Evolutionary conservation across 2,113 vertebrate genomes (phyloP), one percentile per base, ranked within the genome.

Genomic region (Lycaon pictus): DNA sequence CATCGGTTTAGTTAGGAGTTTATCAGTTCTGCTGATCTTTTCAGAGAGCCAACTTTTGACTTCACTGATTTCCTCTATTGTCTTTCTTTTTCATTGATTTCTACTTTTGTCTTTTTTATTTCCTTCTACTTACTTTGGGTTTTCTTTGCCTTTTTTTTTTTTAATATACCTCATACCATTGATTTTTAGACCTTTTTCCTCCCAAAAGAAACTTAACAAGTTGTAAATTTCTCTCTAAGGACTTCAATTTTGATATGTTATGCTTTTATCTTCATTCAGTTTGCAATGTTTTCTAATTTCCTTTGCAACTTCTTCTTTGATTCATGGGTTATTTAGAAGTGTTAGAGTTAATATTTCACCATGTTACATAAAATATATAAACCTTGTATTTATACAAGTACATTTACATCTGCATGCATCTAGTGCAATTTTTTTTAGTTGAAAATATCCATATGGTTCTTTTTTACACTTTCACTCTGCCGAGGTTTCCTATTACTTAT

Each of bases 241-340:
- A 81, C 11, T 80, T 32, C 7, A 76, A 11, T 90, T 76, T 88
- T 69, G 12, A 76, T 71, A 12, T 29, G 2, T 60, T 67, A 15
- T 53, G 5, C 51, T 69, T 96, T 77, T 60, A 53, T 83, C 51
- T 69, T 84, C 2, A 84, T 67, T 95, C 58, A 95, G 60, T 76
- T 89, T 84, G 60, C 58, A 89, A 51, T 89, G 76, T 93, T 82
- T 83, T 93, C 16, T 77, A 16, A 25, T 93, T 88, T 56, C 85
- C 53, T 58, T 88, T 88, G 65, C 65, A 37, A 32, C 65, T 90
- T 53, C 51, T 83, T 83, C 19, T 96, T 56, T 72, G 62, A 60
- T 17, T 69, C 60, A 83, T 62, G 8, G 37, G 35, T 90, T 85
- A 79, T 85, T 95, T 90, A n/a, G 19, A 93, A 87, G 43, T 27